These are phyloP conservation scores for Holcopasites calliopsidis DNA, from an alignment of 1,140 invertebrate genomes.

Conservation along the genomic window DNA sequence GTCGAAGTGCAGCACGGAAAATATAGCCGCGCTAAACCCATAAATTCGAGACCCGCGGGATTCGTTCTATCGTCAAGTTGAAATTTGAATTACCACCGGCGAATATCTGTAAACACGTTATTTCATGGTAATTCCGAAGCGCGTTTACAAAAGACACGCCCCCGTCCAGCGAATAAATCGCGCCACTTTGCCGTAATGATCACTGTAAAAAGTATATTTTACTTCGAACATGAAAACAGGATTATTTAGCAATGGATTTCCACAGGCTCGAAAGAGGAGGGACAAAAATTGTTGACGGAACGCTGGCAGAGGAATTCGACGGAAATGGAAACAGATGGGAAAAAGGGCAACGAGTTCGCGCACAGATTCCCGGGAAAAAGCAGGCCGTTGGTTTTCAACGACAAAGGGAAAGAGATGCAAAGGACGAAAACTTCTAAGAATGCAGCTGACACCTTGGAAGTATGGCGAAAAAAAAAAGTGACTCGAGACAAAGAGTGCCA, in stretches of 20 bases:
- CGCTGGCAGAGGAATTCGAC: neutral
- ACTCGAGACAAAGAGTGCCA: constrained; percentile 18
- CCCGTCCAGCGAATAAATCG: too few species aligned
- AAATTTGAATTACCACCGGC: constrained; percentile 13
- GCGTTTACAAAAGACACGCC: neutral
- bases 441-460: constrained; percentile 20
- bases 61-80: neutral
- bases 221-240: too few species aligned
- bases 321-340: neutral
- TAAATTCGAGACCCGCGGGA: constrained; percentile 5
- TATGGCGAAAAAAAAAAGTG: constrained; percentile 14
- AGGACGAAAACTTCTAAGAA: constrained; percentile 25
- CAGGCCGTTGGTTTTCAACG: constrained; percentile 2
- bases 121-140: neutral
- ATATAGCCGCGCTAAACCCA: constrained; percentile 6
- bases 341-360: constrained; percentile 6
- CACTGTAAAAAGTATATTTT: too few species aligned
- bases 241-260: too few species aligned
- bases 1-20: neutral
- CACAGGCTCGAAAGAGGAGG: neutral
- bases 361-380: constrained; percentile 23
- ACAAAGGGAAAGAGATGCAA: neutral
- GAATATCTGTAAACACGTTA: neutral
- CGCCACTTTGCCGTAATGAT: too few species aligned
- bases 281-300: neutral